These are phyloP conservation scores for Rhinella marina DNA, from an alignment of 2,797 vertebrate species.

Conservation along the genomic window DNA sequence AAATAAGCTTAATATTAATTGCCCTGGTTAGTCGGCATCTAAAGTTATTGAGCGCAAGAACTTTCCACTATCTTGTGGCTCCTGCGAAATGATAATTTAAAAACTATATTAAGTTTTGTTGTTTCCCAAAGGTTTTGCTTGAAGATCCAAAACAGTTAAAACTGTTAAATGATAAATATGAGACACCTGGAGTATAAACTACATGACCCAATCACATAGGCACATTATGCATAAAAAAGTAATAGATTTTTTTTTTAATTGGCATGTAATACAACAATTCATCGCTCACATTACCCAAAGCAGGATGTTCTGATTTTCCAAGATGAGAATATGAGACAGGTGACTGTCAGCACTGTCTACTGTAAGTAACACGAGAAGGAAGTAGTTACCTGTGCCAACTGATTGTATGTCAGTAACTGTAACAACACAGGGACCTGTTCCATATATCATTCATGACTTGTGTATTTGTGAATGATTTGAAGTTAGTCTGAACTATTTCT, in stretches of 20 bases:
- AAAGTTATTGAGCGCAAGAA: too few species aligned
- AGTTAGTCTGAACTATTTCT: neutral
- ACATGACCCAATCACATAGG: neutral
- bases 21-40: too few species aligned
- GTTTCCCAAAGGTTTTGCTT: too few species aligned
- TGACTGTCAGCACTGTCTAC: constrained; percentile 47
- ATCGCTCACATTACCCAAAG: neutral
- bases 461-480: neutral
- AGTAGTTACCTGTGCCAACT: neutral
- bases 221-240: neutral
- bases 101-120: too few species aligned
- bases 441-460: neutral
- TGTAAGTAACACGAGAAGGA: constrained; percentile 40
- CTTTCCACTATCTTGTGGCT: too few species aligned
- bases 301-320: constrained; percentile 28
- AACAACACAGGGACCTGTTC: neutral
- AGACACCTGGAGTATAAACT: neutral
- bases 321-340: constrained; percentile 30
- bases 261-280: neutral
- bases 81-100: too few species aligned
- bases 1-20: too few species aligned
- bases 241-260: neutral
- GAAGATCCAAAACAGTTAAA: too few species aligned
- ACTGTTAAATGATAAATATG: too few species aligned
- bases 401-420: neutral